These are phyloP conservation scores for Aradus depressus DNA, from an alignment of 2,888 invertebrate species.

Conservation along the genomic window DNA sequence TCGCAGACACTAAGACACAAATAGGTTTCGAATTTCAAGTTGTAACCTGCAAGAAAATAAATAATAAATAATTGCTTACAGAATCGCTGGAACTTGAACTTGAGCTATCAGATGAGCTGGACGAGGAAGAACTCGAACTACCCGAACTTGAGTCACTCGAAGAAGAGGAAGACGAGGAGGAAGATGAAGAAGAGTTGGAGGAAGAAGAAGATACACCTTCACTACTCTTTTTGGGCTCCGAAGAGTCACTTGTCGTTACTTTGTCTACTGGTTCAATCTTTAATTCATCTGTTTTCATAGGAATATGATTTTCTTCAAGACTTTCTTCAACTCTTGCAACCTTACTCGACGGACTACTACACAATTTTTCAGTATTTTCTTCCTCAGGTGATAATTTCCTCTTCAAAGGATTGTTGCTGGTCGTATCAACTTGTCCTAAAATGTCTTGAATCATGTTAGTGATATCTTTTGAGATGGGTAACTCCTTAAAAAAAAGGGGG, in stretches of 20 bases:
- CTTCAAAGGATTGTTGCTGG: slow-evolving; percentile 5
- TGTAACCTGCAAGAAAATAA: neutral
- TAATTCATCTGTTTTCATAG: too few relatives aligned
- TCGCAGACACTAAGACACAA: too few relatives aligned
- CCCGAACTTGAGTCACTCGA: slow-evolving; percentile 10
- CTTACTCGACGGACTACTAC: too few relatives aligned
- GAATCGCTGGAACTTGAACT: slow-evolving; percentile 15
- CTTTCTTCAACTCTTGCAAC: too few relatives aligned
- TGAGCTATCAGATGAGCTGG: slow-evolving; percentile 20
- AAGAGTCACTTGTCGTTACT: neutral
- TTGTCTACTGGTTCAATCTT: neutral
- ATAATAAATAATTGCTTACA: slow-evolving; percentile 2
- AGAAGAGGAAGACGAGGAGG: slow-evolving; percentile 12
- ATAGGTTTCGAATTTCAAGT: too few relatives aligned
- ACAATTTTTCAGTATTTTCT: slow-evolving; percentile 8
- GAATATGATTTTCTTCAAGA: too few relatives aligned
- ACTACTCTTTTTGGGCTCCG: neutral
- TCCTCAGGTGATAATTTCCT: slow-evolving; percentile 5
- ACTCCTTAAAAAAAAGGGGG: slow-evolving; percentile 6
- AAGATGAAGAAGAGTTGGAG: slow-evolving; percentile 8
- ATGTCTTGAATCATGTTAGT: slow-evolving; percentile 11
- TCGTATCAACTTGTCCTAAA: slow-evolving; percentile 9
- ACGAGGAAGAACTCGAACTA: slow-evolving; percentile 18
- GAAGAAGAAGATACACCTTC: slow-evolving; percentile 5
- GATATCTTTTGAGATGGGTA: slow-evolving; percentile 13